phyloP scores from a whole-genome alignment of 2,888 invertebrate genomes.

The Pammene aurita region DNA sequence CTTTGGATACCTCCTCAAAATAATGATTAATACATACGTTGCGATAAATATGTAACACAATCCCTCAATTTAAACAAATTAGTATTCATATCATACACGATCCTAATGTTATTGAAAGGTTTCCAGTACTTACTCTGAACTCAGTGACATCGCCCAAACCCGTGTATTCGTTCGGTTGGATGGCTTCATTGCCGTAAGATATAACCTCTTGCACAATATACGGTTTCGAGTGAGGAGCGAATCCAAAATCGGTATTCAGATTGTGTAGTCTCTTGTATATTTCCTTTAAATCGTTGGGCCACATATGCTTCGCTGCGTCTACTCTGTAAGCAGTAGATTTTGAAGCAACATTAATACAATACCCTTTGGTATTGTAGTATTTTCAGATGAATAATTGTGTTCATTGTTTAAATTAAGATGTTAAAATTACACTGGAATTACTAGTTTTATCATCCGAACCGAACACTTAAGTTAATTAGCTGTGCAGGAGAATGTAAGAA shows the following conservation, averaged over 20 bases:
- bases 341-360: background rate
- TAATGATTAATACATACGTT: too few relatives aligned
- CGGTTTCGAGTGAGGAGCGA: conserved; percentile 82
- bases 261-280: conserved; percentile 85
- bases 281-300: conserved; percentile 86
- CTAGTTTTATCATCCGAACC: too few relatives aligned
- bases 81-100: conserved; percentile 1
- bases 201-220: conserved; percentile 89
- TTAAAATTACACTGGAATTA: too few relatives aligned
- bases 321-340: conserved; percentile 79
- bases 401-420: too few relatives aligned
- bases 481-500: too few relatives aligned
- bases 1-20: too few relatives aligned
- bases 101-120: conserved; percentile 25
- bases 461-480: too few relatives aligned
- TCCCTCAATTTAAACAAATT: too few relatives aligned
- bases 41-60: too few relatives aligned
- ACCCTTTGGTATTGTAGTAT: background rate
- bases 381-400: too few relatives aligned
- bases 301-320: conserved; percentile 91
- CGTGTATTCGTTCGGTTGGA: conserved; percentile 75
- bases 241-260: conserved; percentile 84
- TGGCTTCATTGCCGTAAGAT: conserved; percentile 80
- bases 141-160: conserved; percentile 87
- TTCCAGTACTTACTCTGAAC: conserved; percentile 77